phyloP scores from a whole-genome alignment of 2,888 invertebrate species.

The Ptycholaimellus sp. region DNA sequence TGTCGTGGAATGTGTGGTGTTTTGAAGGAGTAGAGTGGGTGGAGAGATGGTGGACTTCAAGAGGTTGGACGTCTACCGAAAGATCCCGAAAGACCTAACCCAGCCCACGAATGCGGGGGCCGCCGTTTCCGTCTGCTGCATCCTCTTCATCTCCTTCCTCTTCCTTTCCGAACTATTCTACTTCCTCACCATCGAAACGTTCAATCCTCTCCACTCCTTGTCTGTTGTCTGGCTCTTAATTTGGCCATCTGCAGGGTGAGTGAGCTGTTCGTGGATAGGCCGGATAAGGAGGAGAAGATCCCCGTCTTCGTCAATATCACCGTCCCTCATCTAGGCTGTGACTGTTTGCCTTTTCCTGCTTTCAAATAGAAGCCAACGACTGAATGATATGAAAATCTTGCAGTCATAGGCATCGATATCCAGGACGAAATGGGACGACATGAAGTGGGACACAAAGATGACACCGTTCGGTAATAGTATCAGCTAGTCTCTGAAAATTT shows the following conservation, averaged over 20 bases:
- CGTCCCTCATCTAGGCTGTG: conserved; percentile 32
- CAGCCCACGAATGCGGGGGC: conserved; percentile 37
- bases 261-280: conserved; percentile 36
- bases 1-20: no score
- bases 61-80: conserved; percentile 39
- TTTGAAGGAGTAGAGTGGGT: no score
- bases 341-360: conserved; percentile 26
- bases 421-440: conserved; percentile 39
- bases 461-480: no score
- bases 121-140: conserved; percentile 32
- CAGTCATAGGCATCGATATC: conserved; percentile 36
- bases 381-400: no score
- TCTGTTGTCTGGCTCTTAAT: conserved; percentile 1
- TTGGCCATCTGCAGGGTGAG: conserved; percentile 31
- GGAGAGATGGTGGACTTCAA: no score
- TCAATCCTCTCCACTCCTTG: background rate
- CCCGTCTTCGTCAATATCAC: conserved; percentile 34
- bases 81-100: conserved; percentile 38
- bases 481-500: no score
- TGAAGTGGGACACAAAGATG: conserved; percentile 38
- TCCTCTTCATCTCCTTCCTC: conserved; percentile 32
- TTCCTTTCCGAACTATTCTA: conserved; percentile 32
- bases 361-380: no score
- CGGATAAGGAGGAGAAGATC: conserved; percentile 32
- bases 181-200: conserved; percentile 21